phyloP scores from a whole-genome alignment of 2,797 vertebrate genomes.

The Acridotheres tristis region DNA sequence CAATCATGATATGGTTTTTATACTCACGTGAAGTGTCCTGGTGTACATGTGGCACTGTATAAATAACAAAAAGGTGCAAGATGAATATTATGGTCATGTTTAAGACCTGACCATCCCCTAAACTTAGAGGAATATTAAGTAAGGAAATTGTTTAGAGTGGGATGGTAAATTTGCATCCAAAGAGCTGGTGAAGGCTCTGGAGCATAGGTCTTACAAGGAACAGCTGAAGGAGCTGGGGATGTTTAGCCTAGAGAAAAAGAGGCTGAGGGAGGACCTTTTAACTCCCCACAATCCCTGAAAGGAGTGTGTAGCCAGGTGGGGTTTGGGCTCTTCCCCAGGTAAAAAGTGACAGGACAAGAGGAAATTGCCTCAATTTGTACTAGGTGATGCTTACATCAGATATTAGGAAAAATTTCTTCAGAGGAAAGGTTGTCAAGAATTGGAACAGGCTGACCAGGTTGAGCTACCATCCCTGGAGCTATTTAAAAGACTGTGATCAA shows the following conservation, averaged over 20 bases:
- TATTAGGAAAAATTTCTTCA: not conserved
- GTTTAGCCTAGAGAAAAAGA: not conserved
- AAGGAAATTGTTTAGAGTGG: not conserved
- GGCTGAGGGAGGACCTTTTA: not conserved
- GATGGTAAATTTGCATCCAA: not conserved
- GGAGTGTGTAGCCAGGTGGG: fast-evolving
- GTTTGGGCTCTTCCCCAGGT: not conserved
- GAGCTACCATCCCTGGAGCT: not conserved
- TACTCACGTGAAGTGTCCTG: not conserved
- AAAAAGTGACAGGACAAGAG: not conserved
- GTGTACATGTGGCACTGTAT: not conserved
- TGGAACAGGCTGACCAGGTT: not conserved
- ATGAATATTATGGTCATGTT: not conserved
- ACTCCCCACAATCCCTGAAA: not conserved
- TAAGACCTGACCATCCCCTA: not conserved
- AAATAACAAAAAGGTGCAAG: not conserved
- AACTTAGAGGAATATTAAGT: not conserved
- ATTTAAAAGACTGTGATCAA: not conserved
- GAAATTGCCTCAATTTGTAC: not conserved
- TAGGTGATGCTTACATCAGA: not conserved
- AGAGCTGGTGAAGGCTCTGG: not conserved
- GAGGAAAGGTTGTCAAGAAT: not conserved
- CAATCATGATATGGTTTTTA: not conserved
- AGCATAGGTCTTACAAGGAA: not conserved
- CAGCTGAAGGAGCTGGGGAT: not conserved